Conservation (phyloP, 2,888 invertebrate genomes). For the Drosophila ezoana region DNA sequence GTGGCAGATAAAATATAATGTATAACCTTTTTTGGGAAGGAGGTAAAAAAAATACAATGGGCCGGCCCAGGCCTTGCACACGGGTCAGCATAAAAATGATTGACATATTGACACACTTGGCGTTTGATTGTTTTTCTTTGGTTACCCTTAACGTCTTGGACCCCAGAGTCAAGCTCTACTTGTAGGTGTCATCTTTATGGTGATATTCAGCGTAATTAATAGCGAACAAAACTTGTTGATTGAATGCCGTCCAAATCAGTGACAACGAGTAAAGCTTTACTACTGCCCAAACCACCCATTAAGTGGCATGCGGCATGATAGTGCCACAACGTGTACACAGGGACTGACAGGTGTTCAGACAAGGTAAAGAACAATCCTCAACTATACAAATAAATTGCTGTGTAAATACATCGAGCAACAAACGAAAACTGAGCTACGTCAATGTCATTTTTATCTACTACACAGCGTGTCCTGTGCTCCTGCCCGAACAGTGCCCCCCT, state of each 20-base stretch:
- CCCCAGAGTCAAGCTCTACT: slow-evolving; percentile 16
- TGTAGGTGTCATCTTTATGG: slow-evolving; percentile 6
- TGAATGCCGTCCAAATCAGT: slow-evolving; percentile 40
- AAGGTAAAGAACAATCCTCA: slow-evolving; percentile 10
- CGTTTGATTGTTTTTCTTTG: slow-evolving; percentile 66
- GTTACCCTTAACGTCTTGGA: not conserved
- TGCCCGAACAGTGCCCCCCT: not conserved
- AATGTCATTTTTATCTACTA: slow-evolving; percentile 70
- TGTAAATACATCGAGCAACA: slow-evolving; percentile 60
- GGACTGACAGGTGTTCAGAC: slow-evolving; percentile 7
- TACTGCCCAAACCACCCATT: not conserved
- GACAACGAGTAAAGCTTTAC: not conserved
- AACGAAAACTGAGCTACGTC: slow-evolving; percentile 39
- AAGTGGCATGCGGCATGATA: slow-evolving; percentile 44
- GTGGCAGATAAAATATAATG: slow-evolving; percentile 39
- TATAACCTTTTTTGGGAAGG: slow-evolving; percentile 34
- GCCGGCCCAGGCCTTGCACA: slow-evolving; percentile 13
- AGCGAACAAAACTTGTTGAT: slow-evolving; percentile 64
- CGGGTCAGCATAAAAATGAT: slow-evolving; percentile 65
- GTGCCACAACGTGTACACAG: slow-evolving; percentile 36
- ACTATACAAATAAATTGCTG: slow-evolving; percentile 64
- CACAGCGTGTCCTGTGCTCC: slow-evolving; percentile 34
- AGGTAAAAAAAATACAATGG: slow-evolving; percentile 8
- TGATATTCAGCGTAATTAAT: slow-evolving; percentile 45
- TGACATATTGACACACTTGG: slow-evolving; percentile 78